Conservation (phyloP, 2,113 vertebrate genomes). For the Engraulis encrasicolus region DNA sequence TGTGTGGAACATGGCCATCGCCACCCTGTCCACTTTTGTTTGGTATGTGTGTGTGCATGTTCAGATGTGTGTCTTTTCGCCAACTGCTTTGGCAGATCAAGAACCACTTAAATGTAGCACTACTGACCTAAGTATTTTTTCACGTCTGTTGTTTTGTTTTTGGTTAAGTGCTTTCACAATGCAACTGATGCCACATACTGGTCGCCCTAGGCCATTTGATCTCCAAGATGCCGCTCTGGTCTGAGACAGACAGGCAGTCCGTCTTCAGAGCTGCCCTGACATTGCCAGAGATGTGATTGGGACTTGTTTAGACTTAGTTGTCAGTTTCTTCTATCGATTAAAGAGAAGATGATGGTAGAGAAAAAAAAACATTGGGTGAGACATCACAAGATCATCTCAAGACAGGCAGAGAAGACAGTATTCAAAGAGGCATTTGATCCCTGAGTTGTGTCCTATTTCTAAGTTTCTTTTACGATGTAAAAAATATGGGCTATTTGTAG, state of each 20-base stretch:
- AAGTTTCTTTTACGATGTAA: neutral
- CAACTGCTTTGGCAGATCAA: constrained; percentile 4
- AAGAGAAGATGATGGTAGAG: too few species aligned
- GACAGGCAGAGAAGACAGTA: neutral
- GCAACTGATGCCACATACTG: neutral
- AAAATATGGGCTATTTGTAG: neutral
- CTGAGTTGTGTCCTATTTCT: neutral
- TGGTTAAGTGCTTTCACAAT: constrained; percentile 6
- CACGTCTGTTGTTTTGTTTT: neutral
- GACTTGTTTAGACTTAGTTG: too few species aligned
- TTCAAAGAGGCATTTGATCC: neutral
- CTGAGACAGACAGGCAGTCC: neutral
- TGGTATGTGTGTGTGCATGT: constrained; percentile 1
- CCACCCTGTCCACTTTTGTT: too few species aligned
- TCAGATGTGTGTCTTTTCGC: neutral
- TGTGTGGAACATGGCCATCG: neutral
- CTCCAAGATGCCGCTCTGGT: neutral
- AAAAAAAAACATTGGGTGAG: too few species aligned
- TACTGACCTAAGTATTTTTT: constrained; percentile 5
- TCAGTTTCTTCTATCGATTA: too few species aligned
- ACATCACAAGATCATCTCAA: neutral
- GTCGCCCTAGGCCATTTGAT: neutral
- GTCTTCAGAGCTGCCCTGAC: neutral
- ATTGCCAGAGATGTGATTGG: neutral
- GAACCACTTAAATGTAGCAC: constrained; percentile 23